A percentile compares a stretch with the other conserved stretches of the same genome.
Conservation (phyloP, 2,888 invertebrate species). For the Zygogramma bicolorata region DNA sequence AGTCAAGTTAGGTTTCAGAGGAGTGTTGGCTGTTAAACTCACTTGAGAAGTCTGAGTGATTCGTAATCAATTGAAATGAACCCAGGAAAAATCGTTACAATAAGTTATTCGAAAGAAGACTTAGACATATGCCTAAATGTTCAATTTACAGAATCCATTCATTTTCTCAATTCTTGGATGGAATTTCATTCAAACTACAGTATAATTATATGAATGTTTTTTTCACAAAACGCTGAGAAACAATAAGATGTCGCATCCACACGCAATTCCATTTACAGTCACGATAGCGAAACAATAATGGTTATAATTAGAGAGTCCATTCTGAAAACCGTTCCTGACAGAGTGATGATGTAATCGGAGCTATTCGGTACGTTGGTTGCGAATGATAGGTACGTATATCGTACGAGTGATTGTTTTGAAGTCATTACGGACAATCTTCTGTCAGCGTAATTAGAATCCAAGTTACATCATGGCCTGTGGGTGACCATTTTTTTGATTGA, state of each 20-base stretch:
- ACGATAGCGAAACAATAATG: constrained; percentile 25
- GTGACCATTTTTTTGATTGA: neutral
- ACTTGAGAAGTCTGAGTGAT: no score
- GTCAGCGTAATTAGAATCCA: neutral
- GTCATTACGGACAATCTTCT: neutral
- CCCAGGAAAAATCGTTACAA: no score
- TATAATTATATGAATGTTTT: neutral
- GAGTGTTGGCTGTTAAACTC: no score
- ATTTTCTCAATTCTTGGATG: no score
- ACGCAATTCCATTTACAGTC: constrained; percentile 22
- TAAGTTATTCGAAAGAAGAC: no score
- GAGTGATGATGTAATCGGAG: constrained; percentile 31
- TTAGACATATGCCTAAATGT: no score
- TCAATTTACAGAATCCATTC: no score
- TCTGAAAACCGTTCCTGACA: constrained; percentile 29
- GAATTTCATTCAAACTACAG: no score
- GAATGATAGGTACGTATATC: constrained; percentile 19
- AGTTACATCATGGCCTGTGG: neutral
- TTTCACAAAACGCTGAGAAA: neutral
- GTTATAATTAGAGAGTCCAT: constrained; percentile 29
- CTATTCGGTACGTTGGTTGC: constrained; percentile 22
- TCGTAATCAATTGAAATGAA: no score
- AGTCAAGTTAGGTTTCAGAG: no score
- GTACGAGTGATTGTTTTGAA: neutral
- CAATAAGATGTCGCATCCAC: neutral